Evolutionary conservation across 2,113 vertebrate genomes (phyloP).

Genomic region (Mesocricetus auratus): DNA sequence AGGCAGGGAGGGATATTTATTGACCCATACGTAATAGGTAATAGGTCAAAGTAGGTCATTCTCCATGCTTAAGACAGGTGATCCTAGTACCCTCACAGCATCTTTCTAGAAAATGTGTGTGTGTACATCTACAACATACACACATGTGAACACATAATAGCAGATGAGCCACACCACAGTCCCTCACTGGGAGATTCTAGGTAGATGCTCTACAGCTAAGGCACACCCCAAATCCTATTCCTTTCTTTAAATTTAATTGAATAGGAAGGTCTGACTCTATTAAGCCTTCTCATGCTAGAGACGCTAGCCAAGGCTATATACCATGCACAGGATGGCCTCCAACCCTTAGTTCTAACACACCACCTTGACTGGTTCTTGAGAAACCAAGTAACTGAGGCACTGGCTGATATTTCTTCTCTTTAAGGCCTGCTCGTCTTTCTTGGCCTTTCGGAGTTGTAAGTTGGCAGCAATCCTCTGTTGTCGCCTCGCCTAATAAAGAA

Average conservation of each 20-base stretch:
- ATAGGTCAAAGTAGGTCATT: background rate
- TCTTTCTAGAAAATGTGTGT: background rate
- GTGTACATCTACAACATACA: background rate
- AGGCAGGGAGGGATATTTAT: background rate
- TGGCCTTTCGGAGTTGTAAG: constrained; percentile 92
- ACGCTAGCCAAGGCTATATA: rapidly evolving
- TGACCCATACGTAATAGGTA: background rate
- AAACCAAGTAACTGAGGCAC: constrained; percentile 48
- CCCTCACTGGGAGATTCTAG: background rate
- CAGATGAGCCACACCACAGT: background rate
- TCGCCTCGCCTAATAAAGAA: constrained; percentile 86
- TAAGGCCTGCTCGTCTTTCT: constrained; percentile 91
- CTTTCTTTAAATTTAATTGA: background rate
- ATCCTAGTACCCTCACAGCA: background rate
- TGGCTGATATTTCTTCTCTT: constrained; percentile 91
- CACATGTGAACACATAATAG: background rate
- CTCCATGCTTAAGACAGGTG: background rate
- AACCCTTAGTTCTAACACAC: rapidly evolving
- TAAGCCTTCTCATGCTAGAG: background rate
- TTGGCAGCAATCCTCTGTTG: constrained; percentile 87
- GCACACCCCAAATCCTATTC: background rate
- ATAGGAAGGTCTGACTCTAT: background rate
- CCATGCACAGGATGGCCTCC: background rate
- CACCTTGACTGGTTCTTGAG: background rate
- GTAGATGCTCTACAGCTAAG: background rate